A percentile compares a stretch with the other conserved stretches of the same genome.
Conservation (phyloP, 2,888 invertebrate genomes). For the Lapara coniferarum region DNA sequence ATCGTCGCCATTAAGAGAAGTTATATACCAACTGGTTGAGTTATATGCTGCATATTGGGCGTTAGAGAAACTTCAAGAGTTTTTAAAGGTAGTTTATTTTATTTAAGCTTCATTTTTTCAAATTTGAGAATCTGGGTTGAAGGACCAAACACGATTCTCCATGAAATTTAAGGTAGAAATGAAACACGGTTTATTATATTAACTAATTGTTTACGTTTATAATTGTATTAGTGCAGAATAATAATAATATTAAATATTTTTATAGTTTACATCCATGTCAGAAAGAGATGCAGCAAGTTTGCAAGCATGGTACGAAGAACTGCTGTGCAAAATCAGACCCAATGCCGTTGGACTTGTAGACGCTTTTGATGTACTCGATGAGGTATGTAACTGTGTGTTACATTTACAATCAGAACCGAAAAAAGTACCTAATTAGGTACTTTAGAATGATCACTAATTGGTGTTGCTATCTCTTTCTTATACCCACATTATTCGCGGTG, state of each 20-base stretch:
- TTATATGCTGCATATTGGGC: constrained; percentile 91
- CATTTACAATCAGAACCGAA: not conserved
- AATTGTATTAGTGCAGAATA: not conserved
- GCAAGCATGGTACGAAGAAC: constrained; percentile 86
- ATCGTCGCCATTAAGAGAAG: constrained; percentile 84
- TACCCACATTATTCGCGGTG: too few species aligned
- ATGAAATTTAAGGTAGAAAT: not conserved
- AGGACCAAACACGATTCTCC: not conserved
- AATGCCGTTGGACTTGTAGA: constrained; percentile 96
- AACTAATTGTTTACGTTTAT: not conserved
- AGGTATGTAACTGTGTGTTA: constrained; percentile 64
- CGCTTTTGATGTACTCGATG: constrained; percentile 93
- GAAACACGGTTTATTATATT: not conserved
- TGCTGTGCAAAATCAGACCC: constrained; percentile 88
- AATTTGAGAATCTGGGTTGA: not conserved
- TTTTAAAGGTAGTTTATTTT: constrained; percentile 86
- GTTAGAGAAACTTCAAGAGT: constrained; percentile 88
- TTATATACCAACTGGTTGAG: constrained; percentile 88
- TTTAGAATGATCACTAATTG: too few species aligned
- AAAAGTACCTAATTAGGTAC: too few species aligned
- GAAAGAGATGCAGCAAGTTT: constrained; percentile 77
- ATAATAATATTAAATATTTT: constrained; percentile 12
- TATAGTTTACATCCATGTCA: constrained; percentile 85
- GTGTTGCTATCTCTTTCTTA: too few species aligned
- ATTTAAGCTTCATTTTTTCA: not conserved